Evolutionary conservation across 92 coral and sea anemone species (phyloP), one percentile per base, ranked within the genome.

Genomic region (Desmophyllum pertusum): DNA sequence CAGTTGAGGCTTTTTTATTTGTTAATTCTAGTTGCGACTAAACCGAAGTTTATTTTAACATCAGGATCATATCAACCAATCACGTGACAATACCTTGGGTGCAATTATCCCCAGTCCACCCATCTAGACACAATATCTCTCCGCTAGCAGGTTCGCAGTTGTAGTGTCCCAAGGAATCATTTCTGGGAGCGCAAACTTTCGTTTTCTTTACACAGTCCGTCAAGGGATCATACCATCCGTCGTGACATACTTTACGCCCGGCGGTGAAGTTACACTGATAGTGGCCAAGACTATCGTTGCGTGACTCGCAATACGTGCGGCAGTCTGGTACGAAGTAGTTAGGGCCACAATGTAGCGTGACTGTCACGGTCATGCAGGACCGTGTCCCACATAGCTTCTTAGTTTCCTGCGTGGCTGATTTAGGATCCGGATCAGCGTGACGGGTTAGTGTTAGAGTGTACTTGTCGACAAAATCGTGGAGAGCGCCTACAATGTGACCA

Each of bases 111-210:
- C 96, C 98, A 50, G 84, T 69, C 98, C 98, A 93, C 40, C 92
- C 93, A 3, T 43, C 10, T 23, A 71, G 73, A 65, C 98, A 95
- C 36, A 93, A 75, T 79, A 88, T 90, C 62, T 85, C 90, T 21
- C 98, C 98, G 51, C 92, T 88, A 14, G 61, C 76, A 31, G 91
- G 89, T 73, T 95, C 80, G 36, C 98, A 95, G 45, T 72, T 88
- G 85, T 86, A 95, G 67, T 93, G 98, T 15, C 95, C 98, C 15
- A 48, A 69, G 39, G 95, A 89, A 67, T 95, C 95, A 78, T 95
- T 91, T 66, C 91, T 91, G 29, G 94, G 87, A 64, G 84, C 77
- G 64, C 98, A 95, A 65, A 78, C 83, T 78, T 89, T 85, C 70
- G 75, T 89, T 75, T 89, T 88, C 79, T 84, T 90, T 18, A 87